Evolutionary conservation across 2,797 vertebrate species (phyloP), one percentile per base, ranked within the genome.

Genomic region (Benthosema pterotum): DNA sequence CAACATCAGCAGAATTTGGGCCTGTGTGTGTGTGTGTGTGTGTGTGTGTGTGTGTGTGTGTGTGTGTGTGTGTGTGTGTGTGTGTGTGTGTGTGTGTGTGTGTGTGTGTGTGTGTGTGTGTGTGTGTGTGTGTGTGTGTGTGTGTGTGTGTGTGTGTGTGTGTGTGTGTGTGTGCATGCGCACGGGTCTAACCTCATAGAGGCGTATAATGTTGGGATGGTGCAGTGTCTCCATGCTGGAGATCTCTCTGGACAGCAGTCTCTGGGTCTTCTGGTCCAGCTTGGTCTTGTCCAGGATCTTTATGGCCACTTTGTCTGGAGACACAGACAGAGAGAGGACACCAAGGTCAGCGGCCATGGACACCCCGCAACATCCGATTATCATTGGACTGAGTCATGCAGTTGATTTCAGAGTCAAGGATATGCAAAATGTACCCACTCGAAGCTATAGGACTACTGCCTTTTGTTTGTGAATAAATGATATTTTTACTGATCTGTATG

Each of bases 211-310:
- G 76, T 99, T 98, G 70, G 96, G 96, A 64, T 99, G 98, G 60
- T 98, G 95, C n/a, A 99, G 90, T 22, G 94, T 95, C 83, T 99
- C 97, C 98, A 99, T 99, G 91, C 95, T 98, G 46, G 97, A 98
- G 84, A 99, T 99, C 87, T 99, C 98, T 25, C 94, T 89, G 38
- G 98, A 98, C 3, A 99, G 88, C 51, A 99, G 92, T 50, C 93
- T 91, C 63, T 98, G 96, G 1, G 97, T 99, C 83, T 98, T 99
- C 87, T 94, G 93, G 79, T 99, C 98, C 77, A 99, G 83, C 79
- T 97, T 98, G 70, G 96, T 96, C 90, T 99, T 99, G 85, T 99
- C 97, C 73, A 99, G 86, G 89, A 99, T 97, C 89, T 99, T 99
- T 78, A 99, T 97, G 57, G 98, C 97, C 76, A 99, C 98, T 90